Evolutionary conservation across 2,888 invertebrate species (phyloP).

Genomic region (Rhagonycha lutea): DNA sequence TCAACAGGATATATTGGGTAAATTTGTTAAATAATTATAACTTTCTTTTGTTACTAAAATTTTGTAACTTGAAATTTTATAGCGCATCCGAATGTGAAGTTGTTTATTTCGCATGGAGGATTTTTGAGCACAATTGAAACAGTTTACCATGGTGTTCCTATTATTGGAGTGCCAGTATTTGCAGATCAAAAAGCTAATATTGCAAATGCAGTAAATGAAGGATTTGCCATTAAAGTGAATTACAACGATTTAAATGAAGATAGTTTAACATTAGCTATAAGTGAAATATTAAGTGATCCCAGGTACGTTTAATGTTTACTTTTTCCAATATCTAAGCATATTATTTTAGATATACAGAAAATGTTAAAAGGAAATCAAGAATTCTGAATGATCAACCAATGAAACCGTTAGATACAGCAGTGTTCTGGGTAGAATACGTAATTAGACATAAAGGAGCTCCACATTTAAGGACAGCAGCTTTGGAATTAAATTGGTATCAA

Average conservation of each 20-base stretch:
- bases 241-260: constrained; percentile 15
- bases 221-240: constrained; percentile 17
- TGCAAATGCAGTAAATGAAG: constrained; percentile 46
- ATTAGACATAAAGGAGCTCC: constrained; percentile 37
- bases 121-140: constrained; percentile 44
- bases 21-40: too few species aligned
- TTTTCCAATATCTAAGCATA: too few species aligned
- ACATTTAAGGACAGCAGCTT: constrained; percentile 37
- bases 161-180: constrained; percentile 58
- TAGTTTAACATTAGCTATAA: not conserved
- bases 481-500: constrained; percentile 40
- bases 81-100: constrained; percentile 58
- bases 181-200: constrained; percentile 57
- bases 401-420: constrained; percentile 36
- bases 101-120: constrained; percentile 64
- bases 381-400: constrained; percentile 37
- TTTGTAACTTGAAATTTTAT: too few species aligned
- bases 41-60: too few species aligned
- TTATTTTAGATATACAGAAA: constrained; percentile 36
- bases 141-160: constrained; percentile 54
- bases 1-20: constrained; percentile 25
- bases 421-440: constrained; percentile 40
- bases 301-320: too few species aligned
- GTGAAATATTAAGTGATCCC: constrained; percentile 5
- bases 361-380: constrained; percentile 31